Conservation (phyloP, 2,797 vertebrate genomes). For the Urocyon cinereoargenteus region DNA sequence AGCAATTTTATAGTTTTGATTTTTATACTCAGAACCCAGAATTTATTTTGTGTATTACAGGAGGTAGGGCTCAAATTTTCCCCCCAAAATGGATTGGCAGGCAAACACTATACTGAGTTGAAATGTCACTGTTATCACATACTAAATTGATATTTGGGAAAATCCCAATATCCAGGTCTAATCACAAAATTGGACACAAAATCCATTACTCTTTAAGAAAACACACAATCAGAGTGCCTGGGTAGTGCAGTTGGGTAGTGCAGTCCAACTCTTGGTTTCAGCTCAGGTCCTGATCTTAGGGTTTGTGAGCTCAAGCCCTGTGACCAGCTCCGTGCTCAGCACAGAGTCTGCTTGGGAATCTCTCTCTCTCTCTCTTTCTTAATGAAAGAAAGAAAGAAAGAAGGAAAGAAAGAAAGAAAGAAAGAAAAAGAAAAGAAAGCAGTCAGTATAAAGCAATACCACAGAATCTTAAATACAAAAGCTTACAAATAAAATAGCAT, state of each 20-base stretch:
- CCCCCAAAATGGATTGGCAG: not conserved
- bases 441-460: constrained; percentile 1
- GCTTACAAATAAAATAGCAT: not conserved
- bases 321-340: not conserved
- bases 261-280: not conserved
- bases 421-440: too few species aligned
- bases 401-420: not conserved
- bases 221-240: not conserved
- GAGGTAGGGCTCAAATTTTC: not conserved
- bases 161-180: not conserved
- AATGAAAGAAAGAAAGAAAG: not conserved
- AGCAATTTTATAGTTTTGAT: not conserved
- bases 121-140: not conserved
- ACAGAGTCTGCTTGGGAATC: not conserved
- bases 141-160: not conserved
- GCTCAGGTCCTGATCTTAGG: not conserved
- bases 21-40: constrained; percentile 47
- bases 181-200: not conserved
- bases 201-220: constrained; percentile 33
- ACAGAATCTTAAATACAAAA: not conserved
- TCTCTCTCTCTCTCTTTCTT: not conserved
- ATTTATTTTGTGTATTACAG: not conserved
- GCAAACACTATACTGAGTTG: not conserved
- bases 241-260: not conserved
- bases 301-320: not conserved